phyloP scores from a whole-genome alignment of 2,797 vertebrate genomes.

The Brachyalestes nurse region DNA sequence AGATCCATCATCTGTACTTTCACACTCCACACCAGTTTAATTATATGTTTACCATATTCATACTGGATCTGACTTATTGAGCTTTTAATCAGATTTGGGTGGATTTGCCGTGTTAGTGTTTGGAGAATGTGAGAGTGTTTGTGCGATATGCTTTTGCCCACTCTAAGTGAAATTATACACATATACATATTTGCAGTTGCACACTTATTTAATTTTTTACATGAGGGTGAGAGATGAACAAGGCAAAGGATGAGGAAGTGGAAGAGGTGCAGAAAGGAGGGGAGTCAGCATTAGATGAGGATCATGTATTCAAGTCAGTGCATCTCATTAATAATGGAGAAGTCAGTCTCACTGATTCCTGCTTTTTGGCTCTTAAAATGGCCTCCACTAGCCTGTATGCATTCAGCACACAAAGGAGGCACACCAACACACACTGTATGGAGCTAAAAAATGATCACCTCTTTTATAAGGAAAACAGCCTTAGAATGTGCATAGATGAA shows the following conservation, averaged over 20 bases:
- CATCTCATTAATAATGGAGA: conserved; percentile 67
- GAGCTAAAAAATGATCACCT: not conserved
- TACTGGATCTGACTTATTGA: conserved; percentile 51
- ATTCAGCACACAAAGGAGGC: conserved; percentile 24
- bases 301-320: conserved; percentile 60
- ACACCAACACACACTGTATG: not conserved
- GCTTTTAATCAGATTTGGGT: conserved; percentile 31
- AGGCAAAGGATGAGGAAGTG: not conserved
- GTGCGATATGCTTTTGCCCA: not conserved
- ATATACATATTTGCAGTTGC: no score
- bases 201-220: no score
- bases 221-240: not conserved
- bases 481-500: not conserved
- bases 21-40: conserved; percentile 35
- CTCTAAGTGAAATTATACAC: not conserved
- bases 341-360: conserved; percentile 54
- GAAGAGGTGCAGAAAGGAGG: conserved; percentile 10
- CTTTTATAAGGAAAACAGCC: not conserved
- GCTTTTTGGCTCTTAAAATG: conserved; percentile 67
- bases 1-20: conserved; percentile 34
- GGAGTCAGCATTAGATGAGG: conserved; percentile 50
- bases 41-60: conserved; percentile 51
- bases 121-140: not conserved
- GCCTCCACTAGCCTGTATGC: conserved; percentile 45
- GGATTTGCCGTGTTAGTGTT: not conserved